Base-by-base conservation (phyloP, 2,113 vertebrate genomes). In the Pimephales promelas region DNA sequence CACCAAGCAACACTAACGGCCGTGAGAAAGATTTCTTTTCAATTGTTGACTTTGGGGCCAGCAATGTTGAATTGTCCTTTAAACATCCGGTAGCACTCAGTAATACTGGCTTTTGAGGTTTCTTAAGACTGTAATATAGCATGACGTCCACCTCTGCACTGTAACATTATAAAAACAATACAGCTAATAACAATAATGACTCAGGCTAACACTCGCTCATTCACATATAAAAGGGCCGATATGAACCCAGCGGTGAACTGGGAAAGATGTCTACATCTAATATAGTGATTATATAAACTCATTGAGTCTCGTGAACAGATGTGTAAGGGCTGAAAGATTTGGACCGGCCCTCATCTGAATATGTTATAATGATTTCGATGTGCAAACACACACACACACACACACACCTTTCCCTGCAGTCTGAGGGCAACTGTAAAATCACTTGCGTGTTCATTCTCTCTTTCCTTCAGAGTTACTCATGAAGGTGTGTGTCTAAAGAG, bases 61-160 rank as follows among this genome's bases (percentile, higher is more conserved):
- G 52, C 11, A 10, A 43, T 68, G 49, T 43, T 43, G 31, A 73
- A 57, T 20, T 66, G 22, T 68, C 74, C 64, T 34, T 47, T 79
- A 87, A 88, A 88, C 84, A 86, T 88, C 87, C 78, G 61, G 79
- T 56, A 24, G 85, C 31, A 20, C 31, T 72, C 26, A 1, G 45
- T 76, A 61, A 54, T 28, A 59, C 11, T 24, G 56, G 43, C 18
- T n/a, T 64, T 64, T 64, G 31, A 4, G 64, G 34, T 36, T 11
- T 10, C 28, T 34, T 49, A 20, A 68, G 36, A 31, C 54, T 40
- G 26, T 40, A 45, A 10, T 2, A 31, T 13, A 47, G 36, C 10
- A 64, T 28, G 49, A 8, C 40, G 49, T 36, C 14, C 43, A 45
- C 0, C 2, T 72, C 36, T 45, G 24, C 16, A 47, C 24, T 72